Base-by-base conservation (phyloP, 2,888 invertebrate genomes). In the Polydrusus cervinus region DNA sequence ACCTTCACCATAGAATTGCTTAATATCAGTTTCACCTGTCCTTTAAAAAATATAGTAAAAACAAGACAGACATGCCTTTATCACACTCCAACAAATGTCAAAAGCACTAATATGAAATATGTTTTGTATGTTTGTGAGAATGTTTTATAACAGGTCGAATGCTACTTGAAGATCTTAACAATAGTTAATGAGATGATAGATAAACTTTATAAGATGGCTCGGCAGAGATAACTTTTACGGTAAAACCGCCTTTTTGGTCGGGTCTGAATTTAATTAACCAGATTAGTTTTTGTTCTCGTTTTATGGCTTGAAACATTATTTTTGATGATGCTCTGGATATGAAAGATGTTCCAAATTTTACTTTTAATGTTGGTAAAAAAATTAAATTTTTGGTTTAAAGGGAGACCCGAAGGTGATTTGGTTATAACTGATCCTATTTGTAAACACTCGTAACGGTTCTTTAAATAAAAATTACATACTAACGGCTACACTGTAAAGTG, bases 151-250 rank as follows among this genome's bases (percentile, higher is more conserved):
- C 14, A 57, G 16, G 16, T 8, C 2, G n/a, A 57, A 57, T 57
- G 38, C 34, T 10, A 57, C 16, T 57, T 16, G 3, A 57, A 34
- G 34, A 57, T 57, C 57, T 53, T 38, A 57, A 57, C 57, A 57
- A 57, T 57, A 38, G 57, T 57, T 57, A 57, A 57, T 38, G 57
- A 57, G 57, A 57, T 57, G 16, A 57, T 57, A 57, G 57, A 57
- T 57, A 57, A 57, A 57, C 34, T 57, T 57, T 57, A 57, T 57
- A 38, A 57, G 57, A 57, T 57, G 57, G 34, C 38, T 0, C 16
- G 38, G 38, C 10, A 13, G 1, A 25, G 57, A 57, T 57, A 57
- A 16, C 57, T 57, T 57, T 57, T 38, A 34, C 5, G 16, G 38
- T 57, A 30, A 34, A n/a, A 57, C 57, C 57, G 57, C 57, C 38